Conservation (phyloP, 2,888 invertebrate species). For the Megamerina dolium region DNA sequence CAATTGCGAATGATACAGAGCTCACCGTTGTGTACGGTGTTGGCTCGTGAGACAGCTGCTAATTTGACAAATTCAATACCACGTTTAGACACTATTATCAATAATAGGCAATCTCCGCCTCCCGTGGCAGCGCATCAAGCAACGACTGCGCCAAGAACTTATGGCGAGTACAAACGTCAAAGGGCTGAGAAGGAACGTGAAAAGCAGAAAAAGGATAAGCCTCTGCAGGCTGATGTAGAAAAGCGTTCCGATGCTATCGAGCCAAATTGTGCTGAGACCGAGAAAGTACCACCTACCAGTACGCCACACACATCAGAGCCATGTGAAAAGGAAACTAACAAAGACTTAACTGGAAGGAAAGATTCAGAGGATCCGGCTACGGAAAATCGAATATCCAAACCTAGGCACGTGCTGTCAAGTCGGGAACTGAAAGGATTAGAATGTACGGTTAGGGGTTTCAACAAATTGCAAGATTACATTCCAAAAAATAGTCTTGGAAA, state of each 20-base stretch:
- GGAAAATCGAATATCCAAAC: not conserved
- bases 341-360: not conserved
- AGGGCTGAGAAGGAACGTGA: slow-evolving; percentile 10
- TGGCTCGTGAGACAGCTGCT: not conserved
- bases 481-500: slow-evolving; percentile 9
- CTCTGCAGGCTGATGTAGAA: not conserved
- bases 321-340: slow-evolving; percentile 3
- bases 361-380: not conserved
- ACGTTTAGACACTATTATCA: no score
- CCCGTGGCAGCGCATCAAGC: not conserved
- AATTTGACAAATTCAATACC: no score
- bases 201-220: slow-evolving; percentile 1
- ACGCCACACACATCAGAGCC: slow-evolving; percentile 5
- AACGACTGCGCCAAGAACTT: slow-evolving; percentile 14
- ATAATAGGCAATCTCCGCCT: no score
- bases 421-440: slow-evolving; percentile 16
- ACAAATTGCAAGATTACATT: slow-evolving; percentile 18
- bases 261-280: not conserved
- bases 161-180: slow-evolving; percentile 22
- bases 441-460: slow-evolving; percentile 22
- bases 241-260: not conserved
- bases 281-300: slow-evolving; percentile 6
- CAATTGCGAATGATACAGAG: slow-evolving; percentile 16
- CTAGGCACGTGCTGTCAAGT: not conserved
- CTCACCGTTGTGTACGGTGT: slow-evolving; percentile 6